These are phyloP conservation scores for Philonicus albiceps DNA, from an alignment of 2,888 invertebrate genomes.

Conservation along the genomic window DNA sequence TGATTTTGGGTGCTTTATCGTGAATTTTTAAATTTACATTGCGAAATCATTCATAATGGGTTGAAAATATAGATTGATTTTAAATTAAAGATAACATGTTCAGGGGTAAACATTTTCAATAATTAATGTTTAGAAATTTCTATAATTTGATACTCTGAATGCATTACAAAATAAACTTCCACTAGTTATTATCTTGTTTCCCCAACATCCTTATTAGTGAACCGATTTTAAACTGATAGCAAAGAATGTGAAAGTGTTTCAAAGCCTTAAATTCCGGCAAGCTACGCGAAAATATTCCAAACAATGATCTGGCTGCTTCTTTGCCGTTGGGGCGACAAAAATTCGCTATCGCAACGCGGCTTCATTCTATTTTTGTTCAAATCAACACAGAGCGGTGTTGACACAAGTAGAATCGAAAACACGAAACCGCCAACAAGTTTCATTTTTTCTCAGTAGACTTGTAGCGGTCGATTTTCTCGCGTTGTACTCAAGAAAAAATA, in stretches of 20 bases:
- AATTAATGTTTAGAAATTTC: not conserved
- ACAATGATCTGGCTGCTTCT: not conserved
- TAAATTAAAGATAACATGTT: too few species aligned
- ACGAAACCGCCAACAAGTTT: not conserved
- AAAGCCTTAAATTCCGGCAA: not conserved
- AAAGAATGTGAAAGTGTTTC: not conserved
- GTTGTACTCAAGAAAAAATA: not conserved
- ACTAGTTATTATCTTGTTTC: not conserved
- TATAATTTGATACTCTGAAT: not conserved
- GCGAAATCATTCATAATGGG: too few species aligned
- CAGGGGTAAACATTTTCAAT: too few species aligned
- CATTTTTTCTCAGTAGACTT: not conserved
- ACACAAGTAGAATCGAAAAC: constrained; percentile 15
- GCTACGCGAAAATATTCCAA: not conserved
- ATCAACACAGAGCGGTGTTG: constrained; percentile 14
- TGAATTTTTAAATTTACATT: too few species aligned
- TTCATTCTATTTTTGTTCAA: constrained; percentile 18
- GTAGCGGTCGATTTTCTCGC: not conserved
- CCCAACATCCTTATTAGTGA: not conserved
- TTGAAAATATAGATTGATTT: too few species aligned
- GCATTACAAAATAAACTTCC: not conserved
- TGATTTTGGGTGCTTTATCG: too few species aligned
- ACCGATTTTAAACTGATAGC: too few species aligned
- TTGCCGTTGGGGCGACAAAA: not conserved
- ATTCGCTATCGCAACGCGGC: not conserved